Percentiles rank a stretch among this genome's conserved stretches.
Conservation (phyloP, 2,113 vertebrate species). For the Trichomycterus rosablanca region DNA sequence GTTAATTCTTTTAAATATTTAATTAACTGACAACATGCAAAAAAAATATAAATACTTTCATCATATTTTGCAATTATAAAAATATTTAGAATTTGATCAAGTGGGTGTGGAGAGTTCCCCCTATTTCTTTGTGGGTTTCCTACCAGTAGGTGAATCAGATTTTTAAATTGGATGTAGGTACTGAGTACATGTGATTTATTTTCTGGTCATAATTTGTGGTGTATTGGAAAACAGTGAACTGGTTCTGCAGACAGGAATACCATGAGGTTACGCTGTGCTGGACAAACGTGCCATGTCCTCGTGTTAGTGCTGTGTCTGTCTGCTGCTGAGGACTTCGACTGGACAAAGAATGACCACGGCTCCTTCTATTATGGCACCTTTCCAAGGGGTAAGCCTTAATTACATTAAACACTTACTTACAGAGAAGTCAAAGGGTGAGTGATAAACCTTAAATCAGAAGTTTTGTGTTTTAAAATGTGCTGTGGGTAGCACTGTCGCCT, state of each 20-base stretch:
- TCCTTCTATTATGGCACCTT: slow-evolving; percentile 93
- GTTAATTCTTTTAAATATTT: too few relatives aligned
- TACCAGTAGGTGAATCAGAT: too few relatives aligned
- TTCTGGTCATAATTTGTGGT: slow-evolving; percentile 47
- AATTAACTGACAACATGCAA: too few relatives aligned
- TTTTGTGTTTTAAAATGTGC: too few relatives aligned
- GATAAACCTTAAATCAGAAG: too few relatives aligned
- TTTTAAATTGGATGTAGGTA: background rate
- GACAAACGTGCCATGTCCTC: slow-evolving; percentile 65
- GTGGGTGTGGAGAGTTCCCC: too few relatives aligned
- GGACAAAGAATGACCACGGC: slow-evolving; percentile 77
- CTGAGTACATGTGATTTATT: background rate
- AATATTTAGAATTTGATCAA: too few relatives aligned
- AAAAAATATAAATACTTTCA: too few relatives aligned
- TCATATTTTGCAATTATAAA: too few relatives aligned
- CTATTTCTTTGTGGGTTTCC: too few relatives aligned
- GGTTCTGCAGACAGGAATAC: slow-evolving; percentile 54
- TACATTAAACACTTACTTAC: background rate
- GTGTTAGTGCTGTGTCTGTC: slow-evolving; percentile 65
- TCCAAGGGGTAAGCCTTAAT: slow-evolving; percentile 76
- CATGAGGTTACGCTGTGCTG: slow-evolving; percentile 50
- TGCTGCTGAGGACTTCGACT: slow-evolving; percentile 70
- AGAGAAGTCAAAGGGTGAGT: too few relatives aligned
- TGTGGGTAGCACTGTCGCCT: too few relatives aligned
- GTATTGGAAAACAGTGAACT: slow-evolving; percentile 44